Percentiles rank a stretch among this genome's conserved stretches.
Conservation (phyloP, 2,113 vertebrate genomes). For the Phoenicopterus ruber region DNA sequence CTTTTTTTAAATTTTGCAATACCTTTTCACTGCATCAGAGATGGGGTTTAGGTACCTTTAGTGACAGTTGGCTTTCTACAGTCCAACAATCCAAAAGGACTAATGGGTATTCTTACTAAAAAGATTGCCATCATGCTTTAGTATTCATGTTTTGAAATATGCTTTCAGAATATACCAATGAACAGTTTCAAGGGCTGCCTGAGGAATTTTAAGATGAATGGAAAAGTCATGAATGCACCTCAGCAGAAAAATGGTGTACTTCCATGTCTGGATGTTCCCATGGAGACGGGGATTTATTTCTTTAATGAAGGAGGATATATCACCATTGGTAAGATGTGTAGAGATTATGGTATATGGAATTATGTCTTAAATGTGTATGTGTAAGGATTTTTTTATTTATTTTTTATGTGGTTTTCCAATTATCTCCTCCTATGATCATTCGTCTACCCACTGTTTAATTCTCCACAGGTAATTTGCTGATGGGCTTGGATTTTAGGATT, state of each 20-base stretch:
- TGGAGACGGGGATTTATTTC: conserved; percentile 86
- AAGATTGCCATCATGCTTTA: neutral
- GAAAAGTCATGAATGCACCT: conserved; percentile 69
- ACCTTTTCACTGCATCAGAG: neutral
- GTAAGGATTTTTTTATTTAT: neutral
- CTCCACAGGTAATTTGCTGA: conserved; percentile 75
- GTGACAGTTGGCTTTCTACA: neutral
- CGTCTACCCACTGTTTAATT: neutral
- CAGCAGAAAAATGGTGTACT: conserved; percentile 74
- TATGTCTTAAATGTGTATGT: neutral
- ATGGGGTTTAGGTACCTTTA: neutral
- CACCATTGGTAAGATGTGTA: conserved; percentile 76
- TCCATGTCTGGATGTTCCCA: conserved; percentile 80
- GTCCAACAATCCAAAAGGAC: neutral
- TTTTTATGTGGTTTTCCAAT: neutral
- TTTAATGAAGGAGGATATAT: conserved; percentile 82
- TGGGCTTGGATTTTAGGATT: conserved; percentile 81
- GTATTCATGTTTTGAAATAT: neutral
- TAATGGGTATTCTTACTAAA: neutral
- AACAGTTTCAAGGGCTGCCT: conserved; percentile 87
- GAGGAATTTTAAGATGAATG: conserved; percentile 85
- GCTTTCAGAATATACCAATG: conserved; percentile 79
- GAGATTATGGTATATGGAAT: neutral
- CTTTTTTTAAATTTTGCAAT: neutral
- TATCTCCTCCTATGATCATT: neutral